These are phyloP conservation scores for Ptilonorhynchus violaceus DNA, from an alignment of 2,113 vertebrate genomes.

Conservation along the genomic window DNA sequence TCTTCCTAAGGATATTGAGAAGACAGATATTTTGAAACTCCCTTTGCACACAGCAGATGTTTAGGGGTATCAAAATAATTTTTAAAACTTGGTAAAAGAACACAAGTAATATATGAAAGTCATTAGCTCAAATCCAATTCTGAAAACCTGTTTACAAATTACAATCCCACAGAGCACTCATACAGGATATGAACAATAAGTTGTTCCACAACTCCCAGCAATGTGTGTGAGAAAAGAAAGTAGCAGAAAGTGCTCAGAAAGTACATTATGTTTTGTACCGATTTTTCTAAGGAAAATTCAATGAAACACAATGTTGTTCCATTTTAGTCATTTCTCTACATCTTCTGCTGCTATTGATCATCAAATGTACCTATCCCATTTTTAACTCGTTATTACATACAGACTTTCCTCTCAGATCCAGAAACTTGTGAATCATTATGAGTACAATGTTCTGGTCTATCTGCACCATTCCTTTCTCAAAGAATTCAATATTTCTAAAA, in stretches of 20 bases:
- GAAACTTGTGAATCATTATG: neutral
- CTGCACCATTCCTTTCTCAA: neutral
- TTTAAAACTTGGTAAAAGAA: neutral
- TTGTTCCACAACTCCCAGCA: neutral
- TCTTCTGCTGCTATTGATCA: neutral
- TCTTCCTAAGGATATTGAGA: neutral
- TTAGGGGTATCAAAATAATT: neutral
- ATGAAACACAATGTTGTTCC: neutral
- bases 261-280: neutral
- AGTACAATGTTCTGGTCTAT: neutral
- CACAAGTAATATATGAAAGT: neutral
- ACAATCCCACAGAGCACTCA: neutral
- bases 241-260: neutral
- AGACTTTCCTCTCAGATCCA: neutral
- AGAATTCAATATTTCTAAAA: neutral
- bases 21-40: neutral
- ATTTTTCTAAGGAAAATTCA: neutral
- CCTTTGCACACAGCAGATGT: neutral
- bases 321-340: neutral
- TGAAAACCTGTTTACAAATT: constrained; percentile 3
- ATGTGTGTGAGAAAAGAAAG: neutral
- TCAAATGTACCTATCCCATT: neutral
- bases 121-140: neutral
- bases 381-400: neutral
- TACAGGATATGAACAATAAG: neutral